Base-by-base conservation (phyloP, 2,797 vertebrate species). In the Hafferia zeledoni region DNA sequence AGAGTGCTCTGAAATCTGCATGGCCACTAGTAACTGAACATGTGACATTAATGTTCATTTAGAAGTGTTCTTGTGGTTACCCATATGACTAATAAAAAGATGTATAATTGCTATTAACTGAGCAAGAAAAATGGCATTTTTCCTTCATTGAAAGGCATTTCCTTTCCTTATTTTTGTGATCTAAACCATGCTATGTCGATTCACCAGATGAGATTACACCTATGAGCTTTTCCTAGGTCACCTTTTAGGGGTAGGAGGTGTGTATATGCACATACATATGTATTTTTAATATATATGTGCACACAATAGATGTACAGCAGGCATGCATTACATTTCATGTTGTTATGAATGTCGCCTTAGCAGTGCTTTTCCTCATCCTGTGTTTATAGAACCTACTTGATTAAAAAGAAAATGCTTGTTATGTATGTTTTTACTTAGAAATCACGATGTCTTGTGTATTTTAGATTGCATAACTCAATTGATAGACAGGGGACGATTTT, bases 31-130 rank as follows among this genome's bases (percentile, higher is more conserved):
- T 49, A 60, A 59, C 35, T 70, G 10, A 52, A 93, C 57, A 4
- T 0, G 0, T 35, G n/a, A 47, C 12, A 10, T 19, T 28, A 44
- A 19, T 43, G 4, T 69, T 69, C 18, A 6, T 52, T 72, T 47
- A 27, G 17, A 79, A 82, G 23, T 28, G 10, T 75, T 11, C 1
- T 0, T 44, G 16, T 50, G 6, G 13, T 55, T 89, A 57, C 19
- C 24, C 3, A 3, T 13, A 2, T 50, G 12, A 57, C 28, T 65
- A 22, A 37, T 53, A 33, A 59, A 87, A 64, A 30, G 23, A 23
- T 16, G 20, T 16, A 28, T 9, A 68, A 43, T 46, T 52, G 17
- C 30, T 80, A 1, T 43, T 80, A 86, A 55, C 23, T 4, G 61
- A 31, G 41, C 22, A 56, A 71, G 31, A 63, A 77, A 92, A 57